Percentiles rank a stretch among this genome's conserved stretches.
Evolutionary conservation across 2,797 vertebrate species (phyloP).

Genomic region (Austrolebias charrua): DNA sequence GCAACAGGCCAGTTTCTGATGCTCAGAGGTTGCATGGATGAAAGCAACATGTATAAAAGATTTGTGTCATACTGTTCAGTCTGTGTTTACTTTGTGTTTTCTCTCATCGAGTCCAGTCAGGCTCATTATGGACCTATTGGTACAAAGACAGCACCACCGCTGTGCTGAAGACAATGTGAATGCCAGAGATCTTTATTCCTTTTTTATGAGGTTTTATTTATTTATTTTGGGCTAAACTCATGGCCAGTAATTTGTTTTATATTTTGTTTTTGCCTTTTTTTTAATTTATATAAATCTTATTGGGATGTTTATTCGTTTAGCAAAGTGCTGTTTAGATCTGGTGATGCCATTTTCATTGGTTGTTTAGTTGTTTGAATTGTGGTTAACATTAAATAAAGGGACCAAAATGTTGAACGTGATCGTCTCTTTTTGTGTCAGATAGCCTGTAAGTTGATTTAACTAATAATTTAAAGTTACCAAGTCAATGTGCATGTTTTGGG

Average conservation of each 20-base stretch:
- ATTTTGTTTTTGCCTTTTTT: conserved; percentile 22
- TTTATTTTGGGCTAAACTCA: conserved; percentile 29
- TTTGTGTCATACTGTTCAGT: conserved; percentile 29
- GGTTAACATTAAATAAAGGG: conserved; percentile 83
- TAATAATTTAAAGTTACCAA: no score
- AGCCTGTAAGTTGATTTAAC: no score
- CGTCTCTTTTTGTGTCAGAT: neutral
- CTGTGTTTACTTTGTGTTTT: conserved; percentile 20
- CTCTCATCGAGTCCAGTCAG: conserved; percentile 30
- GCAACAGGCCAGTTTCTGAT: no score
- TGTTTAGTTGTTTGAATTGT: conserved; percentile 85
- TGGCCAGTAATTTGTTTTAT: conserved; percentile 48
- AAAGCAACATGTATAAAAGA: conserved; percentile 12
- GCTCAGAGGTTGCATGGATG: no score
- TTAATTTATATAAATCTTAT: conserved; percentile 62
- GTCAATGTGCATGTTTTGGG: no score
- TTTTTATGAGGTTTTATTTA: conserved; percentile 40
- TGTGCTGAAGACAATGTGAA: conserved; percentile 51
- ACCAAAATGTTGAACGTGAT: conserved; percentile 77
- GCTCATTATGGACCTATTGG: conserved; percentile 52
- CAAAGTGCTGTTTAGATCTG: conserved; percentile 79
- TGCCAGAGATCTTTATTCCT: conserved; percentile 38
- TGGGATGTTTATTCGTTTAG: conserved; percentile 70
- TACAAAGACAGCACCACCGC: conserved; percentile 22
- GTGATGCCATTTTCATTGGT: conserved; percentile 79